Base-by-base conservation (phyloP, 2,113 vertebrate species). In the Amphiprion percula region DNA sequence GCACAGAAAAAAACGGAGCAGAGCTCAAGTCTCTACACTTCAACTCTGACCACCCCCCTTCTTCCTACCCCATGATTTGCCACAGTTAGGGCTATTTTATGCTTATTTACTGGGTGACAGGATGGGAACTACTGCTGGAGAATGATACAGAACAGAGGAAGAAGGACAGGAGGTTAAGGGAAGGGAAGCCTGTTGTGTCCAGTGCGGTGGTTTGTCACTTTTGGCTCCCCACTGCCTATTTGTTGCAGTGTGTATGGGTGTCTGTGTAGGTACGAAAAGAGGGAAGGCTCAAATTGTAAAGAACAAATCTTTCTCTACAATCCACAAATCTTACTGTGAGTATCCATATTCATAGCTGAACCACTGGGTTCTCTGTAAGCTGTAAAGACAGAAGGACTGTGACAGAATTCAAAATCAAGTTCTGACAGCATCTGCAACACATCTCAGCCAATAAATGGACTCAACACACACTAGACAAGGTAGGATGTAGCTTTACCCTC, bases 21-120 rank as follows among this genome's bases (percentile, higher is more conserved):
- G 26, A 63, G 17, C 82, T 85, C 84, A 79, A 61, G 78, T 84
- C 86, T 80, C 58, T 77, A 78, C 90, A 92, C 62, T 79, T 16
- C 62, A 73, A 64, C 60, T 66, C 61, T 9, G 1, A 50, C 46
- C 15, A 10, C 39, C 68, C 49, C 26, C 39, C n/a, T 53, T 50
- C 76, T 60, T 78, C 0, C 10, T 65, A 59, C 84, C 82, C 91
- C 60, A 21, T 92, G 87, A 95, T 94, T 85, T 88, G 88, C 83
- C 84, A 92, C 92, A 74, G 86, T 91, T 91, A 91, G 91, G 90
- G 91, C 92, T 92, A 95, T 95, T 95, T 96, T 91, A 94, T 95
- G 94, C 94, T 91, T 80, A 96, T 96, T 96, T 96, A 95, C 94
- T 92, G 93, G 93, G 84, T 95, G 94, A 96, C 90, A 92, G 89